phyloP scores from a whole-genome alignment of 2,113 vertebrate genomes.

The Lepus timidus region DNA sequence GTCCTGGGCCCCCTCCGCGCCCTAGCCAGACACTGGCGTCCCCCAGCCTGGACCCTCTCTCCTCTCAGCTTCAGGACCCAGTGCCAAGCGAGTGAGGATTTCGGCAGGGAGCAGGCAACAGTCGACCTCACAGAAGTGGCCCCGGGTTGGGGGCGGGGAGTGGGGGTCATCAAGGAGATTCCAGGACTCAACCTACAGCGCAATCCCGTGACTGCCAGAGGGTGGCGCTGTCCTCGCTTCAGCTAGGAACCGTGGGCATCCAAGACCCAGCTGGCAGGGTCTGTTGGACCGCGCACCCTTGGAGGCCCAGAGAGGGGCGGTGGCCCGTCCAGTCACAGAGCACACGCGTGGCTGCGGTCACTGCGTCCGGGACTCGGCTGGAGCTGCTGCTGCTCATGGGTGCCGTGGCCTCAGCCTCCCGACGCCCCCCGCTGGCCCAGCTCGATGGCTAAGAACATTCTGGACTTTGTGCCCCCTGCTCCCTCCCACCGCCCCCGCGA shows the following conservation, averaged over 20 bases:
- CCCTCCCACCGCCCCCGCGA: background rate
- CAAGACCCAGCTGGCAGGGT: background rate
- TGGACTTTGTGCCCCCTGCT: background rate
- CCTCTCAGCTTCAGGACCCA: background rate
- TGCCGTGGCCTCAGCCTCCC: background rate
- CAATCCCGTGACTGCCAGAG: background rate
- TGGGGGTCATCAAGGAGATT: background rate
- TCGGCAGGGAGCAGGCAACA: background rate
- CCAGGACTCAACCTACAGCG: background rate
- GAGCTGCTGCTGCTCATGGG: background rate
- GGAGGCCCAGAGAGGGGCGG: background rate
- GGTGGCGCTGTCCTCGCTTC: background rate
- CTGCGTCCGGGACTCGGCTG: background rate
- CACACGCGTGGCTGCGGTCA: background rate
- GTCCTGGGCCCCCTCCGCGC: background rate
- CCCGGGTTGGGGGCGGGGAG: background rate
- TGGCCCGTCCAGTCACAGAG: background rate
- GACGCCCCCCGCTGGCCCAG: too few species aligned
- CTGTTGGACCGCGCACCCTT: background rate
- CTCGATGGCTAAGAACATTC: background rate
- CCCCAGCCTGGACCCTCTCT: background rate
- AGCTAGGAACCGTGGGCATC: background rate
- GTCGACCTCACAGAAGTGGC: background rate
- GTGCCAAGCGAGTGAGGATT: background rate
- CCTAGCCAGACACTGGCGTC: background rate